Percentiles rank a stretch among this genome's conserved stretches.
Evolutionary conservation across 2,113 vertebrate genomes (phyloP).

Genomic region (Bungarus multicinctus): DNA sequence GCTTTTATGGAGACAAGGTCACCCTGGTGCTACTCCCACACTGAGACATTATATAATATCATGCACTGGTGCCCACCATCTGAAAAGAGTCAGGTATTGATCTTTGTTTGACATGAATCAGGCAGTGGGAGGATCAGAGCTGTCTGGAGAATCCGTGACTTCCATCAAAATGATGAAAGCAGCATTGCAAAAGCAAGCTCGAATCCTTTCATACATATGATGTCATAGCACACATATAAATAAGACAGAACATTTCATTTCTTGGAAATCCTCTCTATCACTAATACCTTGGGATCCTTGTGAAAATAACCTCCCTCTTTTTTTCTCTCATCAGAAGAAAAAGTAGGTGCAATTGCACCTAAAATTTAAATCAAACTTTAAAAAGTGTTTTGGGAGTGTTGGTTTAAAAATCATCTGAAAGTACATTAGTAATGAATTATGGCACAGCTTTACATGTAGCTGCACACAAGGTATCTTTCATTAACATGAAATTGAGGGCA

Average conservation of each 20-base stretch:
- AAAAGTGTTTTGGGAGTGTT: not conserved
- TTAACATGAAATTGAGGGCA: conserved; percentile 6
- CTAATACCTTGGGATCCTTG: not conserved
- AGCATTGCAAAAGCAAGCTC: not conserved
- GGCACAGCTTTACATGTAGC: not conserved
- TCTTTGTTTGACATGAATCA: not conserved
- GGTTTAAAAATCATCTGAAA: conserved; percentile 14
- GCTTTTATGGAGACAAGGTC: not conserved
- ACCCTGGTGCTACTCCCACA: not conserved
- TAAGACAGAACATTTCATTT: not conserved
- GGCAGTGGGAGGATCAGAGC: not conserved
- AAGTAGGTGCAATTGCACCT: not conserved
- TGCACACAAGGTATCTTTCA: not conserved
- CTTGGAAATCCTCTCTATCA: not conserved
- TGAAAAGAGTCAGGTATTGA: not conserved
- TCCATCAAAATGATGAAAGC: not conserved
- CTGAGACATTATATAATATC: not conserved
- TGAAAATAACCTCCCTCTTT: not conserved
- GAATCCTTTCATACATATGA: not conserved
- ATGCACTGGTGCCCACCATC: not conserved
- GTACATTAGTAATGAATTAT: conserved; percentile 27
- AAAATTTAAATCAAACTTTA: not conserved
- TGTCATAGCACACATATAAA: not conserved
- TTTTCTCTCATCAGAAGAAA: not conserved
- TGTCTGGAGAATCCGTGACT: not conserved